A percentile compares a stretch with the other conserved stretches of the same genome.
Conservation (phyloP, 2,797 vertebrate species). For the Benthosema pterotum region DNA sequence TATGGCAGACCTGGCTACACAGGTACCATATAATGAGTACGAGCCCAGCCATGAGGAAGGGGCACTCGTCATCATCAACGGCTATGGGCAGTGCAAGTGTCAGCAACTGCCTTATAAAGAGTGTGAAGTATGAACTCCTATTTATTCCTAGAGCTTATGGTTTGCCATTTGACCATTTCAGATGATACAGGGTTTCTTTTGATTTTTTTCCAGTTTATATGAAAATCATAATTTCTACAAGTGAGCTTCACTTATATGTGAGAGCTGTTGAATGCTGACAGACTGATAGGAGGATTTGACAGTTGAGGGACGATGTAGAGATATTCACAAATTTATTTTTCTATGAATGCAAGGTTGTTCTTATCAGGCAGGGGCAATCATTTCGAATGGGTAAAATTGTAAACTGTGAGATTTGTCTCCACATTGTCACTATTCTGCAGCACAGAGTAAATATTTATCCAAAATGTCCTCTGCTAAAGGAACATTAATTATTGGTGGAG, state of each 20-base stretch:
- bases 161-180: slow-evolving; percentile 84
- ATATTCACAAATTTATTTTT: slow-evolving; percentile 87
- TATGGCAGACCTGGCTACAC: slow-evolving; percentile 96
- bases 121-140: slow-evolving; percentile 97
- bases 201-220: slow-evolving; percentile 74
- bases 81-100: slow-evolving; percentile 99
- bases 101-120: slow-evolving; percentile 99
- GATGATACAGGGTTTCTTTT: slow-evolving; percentile 84
- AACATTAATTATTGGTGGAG: slow-evolving; percentile 62
- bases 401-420: slow-evolving; percentile 78
- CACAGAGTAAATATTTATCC: slow-evolving; percentile 77
- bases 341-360: slow-evolving; percentile 82
- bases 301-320: slow-evolving; percentile 70
- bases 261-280: slow-evolving; percentile 66
- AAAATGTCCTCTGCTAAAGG: slow-evolving; percentile 70
- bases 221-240: slow-evolving; percentile 76
- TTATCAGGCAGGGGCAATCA: slow-evolving; percentile 83
- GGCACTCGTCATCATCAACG: slow-evolving; percentile 98
- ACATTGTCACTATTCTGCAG: slow-evolving; percentile 79
- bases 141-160: slow-evolving; percentile 81
- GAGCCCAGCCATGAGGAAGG: slow-evolving; percentile 96
- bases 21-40: slow-evolving; percentile 98
- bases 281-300: slow-evolving; percentile 60
- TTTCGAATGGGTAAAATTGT: slow-evolving; percentile 76
- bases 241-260: slow-evolving; percentile 73